Conservation (phyloP, 2,797 vertebrate genomes). For the Rhinophrynus dorsalis region DNA sequence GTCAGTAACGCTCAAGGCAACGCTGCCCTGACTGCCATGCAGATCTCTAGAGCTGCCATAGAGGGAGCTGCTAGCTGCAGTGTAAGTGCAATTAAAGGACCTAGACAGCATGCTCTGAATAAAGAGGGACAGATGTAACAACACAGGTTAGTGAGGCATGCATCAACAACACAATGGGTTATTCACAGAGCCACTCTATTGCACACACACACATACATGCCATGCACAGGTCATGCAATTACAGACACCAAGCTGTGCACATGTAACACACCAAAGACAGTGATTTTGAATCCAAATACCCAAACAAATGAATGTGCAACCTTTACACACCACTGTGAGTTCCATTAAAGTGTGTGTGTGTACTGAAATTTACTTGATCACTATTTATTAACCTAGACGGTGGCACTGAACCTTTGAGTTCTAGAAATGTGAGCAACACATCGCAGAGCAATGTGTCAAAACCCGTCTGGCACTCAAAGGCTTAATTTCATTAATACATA, state of each 20-base stretch:
- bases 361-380: too few species aligned
- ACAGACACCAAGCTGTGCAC: slow-evolving; percentile 45
- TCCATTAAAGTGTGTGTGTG: too few species aligned
- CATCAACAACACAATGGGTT: slow-evolving; percentile 71
- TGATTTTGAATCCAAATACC: not conserved
- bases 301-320: slow-evolving; percentile 23
- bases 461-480: too few species aligned
- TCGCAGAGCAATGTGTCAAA: too few species aligned
- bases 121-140: slow-evolving; percentile 80
- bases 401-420: too few species aligned
- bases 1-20: slow-evolving; percentile 88
- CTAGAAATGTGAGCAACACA: too few species aligned
- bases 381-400: too few species aligned
- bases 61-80: slow-evolving; percentile 86
- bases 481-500: too few species aligned
- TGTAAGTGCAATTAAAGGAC: slow-evolving; percentile 93
- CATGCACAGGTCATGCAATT: slow-evolving; percentile 65
- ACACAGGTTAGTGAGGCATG: slow-evolving; percentile 81
- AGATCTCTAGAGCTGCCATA: slow-evolving; percentile 94
- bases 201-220: slow-evolving; percentile 54
- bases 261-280: too few species aligned
- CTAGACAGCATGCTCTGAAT: slow-evolving; percentile 94
- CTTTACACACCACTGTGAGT: slow-evolving; percentile 46
- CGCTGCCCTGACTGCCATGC: slow-evolving; percentile 92
- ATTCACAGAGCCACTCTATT: slow-evolving; percentile 63